These are phyloP conservation scores for Sinocyclocheilus anshuiensis DNA, from an alignment of 2,113 vertebrate species.

Conservation along the genomic window DNA sequence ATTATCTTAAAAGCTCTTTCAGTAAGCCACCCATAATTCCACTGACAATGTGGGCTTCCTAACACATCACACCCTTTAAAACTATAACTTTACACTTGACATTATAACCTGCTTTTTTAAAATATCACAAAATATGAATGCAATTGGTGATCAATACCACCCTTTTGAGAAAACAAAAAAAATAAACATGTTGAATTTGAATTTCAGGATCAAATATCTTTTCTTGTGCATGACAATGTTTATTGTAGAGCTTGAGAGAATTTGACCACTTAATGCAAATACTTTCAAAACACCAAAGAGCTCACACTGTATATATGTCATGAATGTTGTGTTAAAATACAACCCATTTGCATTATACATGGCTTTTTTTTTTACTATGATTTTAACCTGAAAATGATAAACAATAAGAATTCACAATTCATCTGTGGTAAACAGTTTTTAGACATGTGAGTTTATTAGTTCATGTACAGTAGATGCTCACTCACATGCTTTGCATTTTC, in stretches of 20 bases:
- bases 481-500: constrained; percentile 85
- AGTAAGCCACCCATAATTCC: constrained; percentile 46
- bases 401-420: background rate
- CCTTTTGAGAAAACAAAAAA: background rate
- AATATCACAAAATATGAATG: background rate
- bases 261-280: constrained; percentile 1
- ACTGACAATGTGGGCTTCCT: constrained; percentile 38
- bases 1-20: constrained; percentile 40
- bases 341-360: background rate
- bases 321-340: background rate
- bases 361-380: background rate
- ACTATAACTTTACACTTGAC: constrained; percentile 1
- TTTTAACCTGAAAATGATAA: background rate
- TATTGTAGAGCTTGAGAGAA: background rate
- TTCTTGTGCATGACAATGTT: background rate
- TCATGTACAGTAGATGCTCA: constrained; percentile 57
- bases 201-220: background rate
- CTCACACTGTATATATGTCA: background rate
- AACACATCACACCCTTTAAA: constrained; percentile 9
- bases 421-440: background rate
- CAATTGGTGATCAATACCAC: background rate
- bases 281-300: background rate
- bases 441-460: constrained; percentile 59
- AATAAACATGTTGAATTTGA: background rate
- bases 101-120: background rate